phyloP scores from a whole-genome alignment of 2,888 invertebrate genomes.

The Orthosia gracilis region DNA sequence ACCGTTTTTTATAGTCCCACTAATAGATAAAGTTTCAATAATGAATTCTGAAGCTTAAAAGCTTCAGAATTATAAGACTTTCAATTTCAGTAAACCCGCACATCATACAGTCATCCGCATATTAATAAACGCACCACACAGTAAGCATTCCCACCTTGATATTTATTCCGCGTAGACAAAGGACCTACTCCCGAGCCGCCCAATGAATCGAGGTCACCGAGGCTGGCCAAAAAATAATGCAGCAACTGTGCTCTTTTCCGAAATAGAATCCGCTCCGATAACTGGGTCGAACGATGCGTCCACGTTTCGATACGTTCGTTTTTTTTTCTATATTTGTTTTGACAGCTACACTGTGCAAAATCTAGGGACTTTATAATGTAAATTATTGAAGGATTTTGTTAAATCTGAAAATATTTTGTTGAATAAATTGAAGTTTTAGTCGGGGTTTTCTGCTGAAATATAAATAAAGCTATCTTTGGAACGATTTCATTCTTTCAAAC shows the following conservation, averaged over 20 bases:
- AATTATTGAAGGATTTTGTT: conserved; percentile 7
- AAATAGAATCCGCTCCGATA: conserved; percentile 85
- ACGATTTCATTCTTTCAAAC: not conserved
- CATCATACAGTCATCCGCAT: not conserved
- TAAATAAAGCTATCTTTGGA: not conserved
- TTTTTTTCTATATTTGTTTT: conserved; percentile 66
- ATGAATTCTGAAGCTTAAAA: not conserved
- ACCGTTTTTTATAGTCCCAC: not conserved
- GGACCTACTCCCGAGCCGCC: conserved; percentile 58
- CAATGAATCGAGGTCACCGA: conserved; percentile 81
- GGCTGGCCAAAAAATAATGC: conserved; percentile 87
- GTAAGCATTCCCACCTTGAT: conserved; percentile 46
- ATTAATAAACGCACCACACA: conserved; percentile 31
- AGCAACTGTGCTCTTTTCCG: conserved; percentile 84
- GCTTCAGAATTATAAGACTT: not conserved
- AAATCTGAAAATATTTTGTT: not conserved
- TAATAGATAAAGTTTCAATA: not conserved
- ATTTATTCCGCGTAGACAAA: conserved; percentile 64
- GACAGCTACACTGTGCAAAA: conserved; percentile 59
- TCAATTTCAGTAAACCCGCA: not conserved
- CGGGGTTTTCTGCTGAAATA: not conserved
- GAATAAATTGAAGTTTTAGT: not conserved
- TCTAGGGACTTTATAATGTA: conserved; percentile 31
- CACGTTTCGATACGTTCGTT: conserved; percentile 71
- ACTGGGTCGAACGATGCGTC: conserved; percentile 85